Conservation (phyloP, 2,888 invertebrate species). For the Pterobdella sp. region DNA sequence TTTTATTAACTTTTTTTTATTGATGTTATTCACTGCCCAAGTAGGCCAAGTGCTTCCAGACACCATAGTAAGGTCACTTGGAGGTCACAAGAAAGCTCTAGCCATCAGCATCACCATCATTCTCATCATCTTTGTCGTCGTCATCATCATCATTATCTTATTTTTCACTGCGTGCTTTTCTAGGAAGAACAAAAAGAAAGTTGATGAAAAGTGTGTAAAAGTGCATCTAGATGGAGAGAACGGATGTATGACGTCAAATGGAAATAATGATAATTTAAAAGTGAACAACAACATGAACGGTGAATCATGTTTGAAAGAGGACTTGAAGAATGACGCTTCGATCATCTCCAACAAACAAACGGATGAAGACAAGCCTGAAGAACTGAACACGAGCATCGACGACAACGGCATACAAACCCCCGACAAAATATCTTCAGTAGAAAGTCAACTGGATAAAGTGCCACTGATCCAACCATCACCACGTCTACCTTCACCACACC, state of each 20-base stretch:
- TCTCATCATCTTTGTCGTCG: slow-evolving; percentile 3
- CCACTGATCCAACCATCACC: not conserved
- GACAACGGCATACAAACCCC: no score
- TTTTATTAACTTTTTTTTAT: no score
- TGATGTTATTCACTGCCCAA: no score
- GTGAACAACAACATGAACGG: not conserved
- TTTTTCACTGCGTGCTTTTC: not conserved
- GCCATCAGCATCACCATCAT: slow-evolving; percentile 4
- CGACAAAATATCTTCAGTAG: not conserved
- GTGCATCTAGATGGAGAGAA: not conserved
- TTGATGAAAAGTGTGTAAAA: not conserved
- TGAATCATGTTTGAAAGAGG: not conserved
- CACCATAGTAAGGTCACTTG: not conserved
- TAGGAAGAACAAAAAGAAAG: not conserved
- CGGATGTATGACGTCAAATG: not conserved
- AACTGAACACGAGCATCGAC: no score
- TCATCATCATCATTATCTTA: not conserved
- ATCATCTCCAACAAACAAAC: not conserved
- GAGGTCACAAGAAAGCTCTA: not conserved
- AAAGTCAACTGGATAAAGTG: not conserved
- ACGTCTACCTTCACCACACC: not conserved
- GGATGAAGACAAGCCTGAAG: not conserved
- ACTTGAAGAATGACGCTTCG: not conserved
- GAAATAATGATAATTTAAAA: not conserved
- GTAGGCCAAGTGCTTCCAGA: no score